Conservation (phyloP, 2,888 invertebrate species). For the Rotaria macrura region DNA sequence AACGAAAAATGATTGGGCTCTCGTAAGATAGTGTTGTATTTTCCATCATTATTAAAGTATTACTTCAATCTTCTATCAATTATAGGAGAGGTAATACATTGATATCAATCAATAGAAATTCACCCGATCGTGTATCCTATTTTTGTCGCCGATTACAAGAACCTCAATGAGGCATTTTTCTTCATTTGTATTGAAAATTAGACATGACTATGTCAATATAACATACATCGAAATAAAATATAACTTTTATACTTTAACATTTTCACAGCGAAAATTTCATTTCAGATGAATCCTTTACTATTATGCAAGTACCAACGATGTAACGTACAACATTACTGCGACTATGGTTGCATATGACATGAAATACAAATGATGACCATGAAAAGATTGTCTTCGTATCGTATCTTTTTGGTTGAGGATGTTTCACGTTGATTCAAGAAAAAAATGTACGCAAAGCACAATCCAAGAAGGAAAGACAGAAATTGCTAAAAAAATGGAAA, state of each 20-base stretch:
- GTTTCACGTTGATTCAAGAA: too few species aligned
- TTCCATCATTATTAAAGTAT: not conserved
- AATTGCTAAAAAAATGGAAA: too few species aligned
- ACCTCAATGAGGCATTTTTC: not conserved
- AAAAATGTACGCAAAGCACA: too few species aligned
- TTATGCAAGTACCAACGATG: too few species aligned
- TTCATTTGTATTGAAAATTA: not conserved
- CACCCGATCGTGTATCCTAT: not conserved
- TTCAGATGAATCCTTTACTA: not conserved
- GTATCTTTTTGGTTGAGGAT: too few species aligned
- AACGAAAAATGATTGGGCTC: not conserved
- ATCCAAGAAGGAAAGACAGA: too few species aligned
- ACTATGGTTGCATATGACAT: not conserved
- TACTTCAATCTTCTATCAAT: too few species aligned
- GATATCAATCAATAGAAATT: not conserved
- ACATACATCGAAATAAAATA: not conserved
- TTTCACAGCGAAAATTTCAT: not conserved
- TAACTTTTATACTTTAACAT: not conserved
- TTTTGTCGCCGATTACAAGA: not conserved
- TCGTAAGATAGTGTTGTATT: not conserved
- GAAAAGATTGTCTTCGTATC: too few species aligned
- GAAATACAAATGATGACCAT: not conserved
- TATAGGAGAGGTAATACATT: not conserved
- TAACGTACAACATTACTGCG: not conserved
- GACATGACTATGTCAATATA: not conserved